Evolutionary conservation across 2,888 invertebrate genomes (phyloP).

Genomic region (Drosophila sordidula): DNA sequence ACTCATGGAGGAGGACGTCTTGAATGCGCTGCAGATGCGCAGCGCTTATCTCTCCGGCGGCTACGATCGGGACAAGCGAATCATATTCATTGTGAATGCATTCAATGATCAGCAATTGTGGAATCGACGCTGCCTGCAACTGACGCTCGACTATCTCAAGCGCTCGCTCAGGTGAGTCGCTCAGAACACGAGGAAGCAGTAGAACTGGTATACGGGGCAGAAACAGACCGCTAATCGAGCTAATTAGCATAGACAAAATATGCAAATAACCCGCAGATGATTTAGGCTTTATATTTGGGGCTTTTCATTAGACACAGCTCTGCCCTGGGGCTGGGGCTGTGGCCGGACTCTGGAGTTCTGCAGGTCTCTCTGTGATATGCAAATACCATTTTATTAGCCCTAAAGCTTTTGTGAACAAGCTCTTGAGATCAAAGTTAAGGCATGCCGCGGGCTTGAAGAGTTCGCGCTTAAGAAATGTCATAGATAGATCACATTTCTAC

Average conservation of each 20-base stretch:
- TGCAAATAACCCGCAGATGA: slow-evolving; percentile 67
- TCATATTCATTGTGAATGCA: slow-evolving; percentile 88
- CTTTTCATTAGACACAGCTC: slow-evolving; percentile 59
- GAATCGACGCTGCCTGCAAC: slow-evolving; percentile 84
- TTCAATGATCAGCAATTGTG: slow-evolving; percentile 87
- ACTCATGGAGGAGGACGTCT: slow-evolving; percentile 86
- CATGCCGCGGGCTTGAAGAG: slow-evolving; percentile 11
- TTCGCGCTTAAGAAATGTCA: slow-evolving; percentile 1
- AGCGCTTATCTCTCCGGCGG: slow-evolving; percentile 89
- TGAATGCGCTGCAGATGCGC: slow-evolving; percentile 87
- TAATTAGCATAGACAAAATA: slow-evolving; percentile 68
- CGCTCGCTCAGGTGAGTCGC: slow-evolving; percentile 84
- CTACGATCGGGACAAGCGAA: slow-evolving; percentile 88
- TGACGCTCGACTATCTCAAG: slow-evolving; percentile 84
- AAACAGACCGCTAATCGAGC: slow-evolving; percentile 43
- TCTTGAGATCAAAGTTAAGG: slow-evolving; percentile 10
- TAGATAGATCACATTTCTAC: slow-evolving; percentile 9
- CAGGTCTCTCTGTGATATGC: slow-evolving; percentile 32
- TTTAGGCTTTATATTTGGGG: slow-evolving; percentile 42
- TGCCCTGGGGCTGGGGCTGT: not conserved
- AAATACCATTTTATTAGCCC: slow-evolving; percentile 31
- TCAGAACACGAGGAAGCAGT: not conserved
- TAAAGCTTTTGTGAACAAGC: not conserved
- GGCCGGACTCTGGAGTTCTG: not conserved
- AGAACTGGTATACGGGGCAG: slow-evolving; percentile 3